Conservation (phyloP, 2,113 vertebrate species). For the Symphodus melops region DNA sequence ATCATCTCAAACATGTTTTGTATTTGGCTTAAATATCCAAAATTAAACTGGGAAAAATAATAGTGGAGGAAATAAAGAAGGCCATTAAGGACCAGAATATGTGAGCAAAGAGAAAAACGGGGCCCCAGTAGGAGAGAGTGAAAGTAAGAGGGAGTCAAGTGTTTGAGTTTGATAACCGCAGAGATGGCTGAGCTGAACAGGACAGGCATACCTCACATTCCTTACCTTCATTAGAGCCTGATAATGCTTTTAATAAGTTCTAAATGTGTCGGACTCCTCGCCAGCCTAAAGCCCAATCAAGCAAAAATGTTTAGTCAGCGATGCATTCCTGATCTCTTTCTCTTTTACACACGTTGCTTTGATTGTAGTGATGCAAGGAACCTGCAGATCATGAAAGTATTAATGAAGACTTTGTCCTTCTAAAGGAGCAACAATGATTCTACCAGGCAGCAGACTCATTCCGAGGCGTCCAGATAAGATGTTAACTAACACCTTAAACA, state of each 20-base stretch:
- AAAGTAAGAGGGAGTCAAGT: conserved; percentile 35
- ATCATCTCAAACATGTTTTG: background rate
- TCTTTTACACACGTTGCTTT: conserved; percentile 10
- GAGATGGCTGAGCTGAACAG: conserved; percentile 75
- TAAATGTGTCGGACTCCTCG: conserved; percentile 59
- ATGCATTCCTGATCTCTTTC: background rate
- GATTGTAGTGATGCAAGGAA: background rate
- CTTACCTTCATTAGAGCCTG: conserved; percentile 86
- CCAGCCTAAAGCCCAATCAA: conserved; percentile 21
- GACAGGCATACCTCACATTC: conserved; percentile 88
- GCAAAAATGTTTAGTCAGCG: conserved; percentile 15
- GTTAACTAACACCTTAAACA: conserved; percentile 27
- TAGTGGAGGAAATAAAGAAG: background rate
- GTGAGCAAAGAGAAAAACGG: background rate
- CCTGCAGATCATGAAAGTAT: background rate
- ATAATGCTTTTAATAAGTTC: conserved; percentile 84
- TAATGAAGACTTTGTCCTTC: conserved; percentile 1
- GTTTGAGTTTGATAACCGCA: conserved; percentile 61
- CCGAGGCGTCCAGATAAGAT: conserved; percentile 1
- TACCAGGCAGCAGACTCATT: background rate
- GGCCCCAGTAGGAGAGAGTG: background rate
- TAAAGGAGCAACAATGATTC: conserved; percentile 16
- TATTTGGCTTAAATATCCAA: background rate
- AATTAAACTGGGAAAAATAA: background rate
- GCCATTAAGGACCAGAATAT: background rate